A percentile compares a stretch with the other conserved stretches of the same genome.
Evolutionary conservation across 2,888 invertebrate genomes (phyloP).

Genomic region (Epistrophe grossulariae): DNA sequence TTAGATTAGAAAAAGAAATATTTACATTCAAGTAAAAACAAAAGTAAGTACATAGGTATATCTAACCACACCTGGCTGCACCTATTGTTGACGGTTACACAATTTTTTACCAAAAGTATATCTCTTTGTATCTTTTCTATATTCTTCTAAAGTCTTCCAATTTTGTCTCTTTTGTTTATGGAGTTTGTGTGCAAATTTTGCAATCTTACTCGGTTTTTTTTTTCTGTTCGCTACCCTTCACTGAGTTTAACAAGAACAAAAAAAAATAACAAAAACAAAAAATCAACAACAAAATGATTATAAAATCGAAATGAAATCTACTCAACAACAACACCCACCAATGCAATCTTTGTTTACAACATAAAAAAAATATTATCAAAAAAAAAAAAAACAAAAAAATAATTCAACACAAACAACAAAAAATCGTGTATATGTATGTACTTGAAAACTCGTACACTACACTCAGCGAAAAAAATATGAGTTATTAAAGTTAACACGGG

Average conservation of each 20-base stretch:
- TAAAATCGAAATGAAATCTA: constrained; percentile 49
- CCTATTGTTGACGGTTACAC: constrained; percentile 51
- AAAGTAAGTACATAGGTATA: neutral
- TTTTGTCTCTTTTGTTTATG: constrained; percentile 65
- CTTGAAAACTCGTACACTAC: neutral
- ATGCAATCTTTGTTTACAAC: constrained; percentile 47
- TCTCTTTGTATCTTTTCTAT: neutral
- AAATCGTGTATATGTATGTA: neutral
- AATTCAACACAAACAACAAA: constrained; percentile 16
- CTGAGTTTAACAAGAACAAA: constrained; percentile 44
- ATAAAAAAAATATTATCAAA: constrained; percentile 35
- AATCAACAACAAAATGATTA: constrained; percentile 47
- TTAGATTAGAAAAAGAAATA: constrained; percentile 9
- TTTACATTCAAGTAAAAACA: constrained; percentile 42
- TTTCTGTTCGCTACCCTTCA: constrained; percentile 54
- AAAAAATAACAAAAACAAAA: neutral
- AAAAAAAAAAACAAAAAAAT: constrained; percentile 68
- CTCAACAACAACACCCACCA: constrained; percentile 40
- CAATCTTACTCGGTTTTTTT: constrained; percentile 42
- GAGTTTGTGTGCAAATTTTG: constrained; percentile 37
- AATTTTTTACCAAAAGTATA: neutral
- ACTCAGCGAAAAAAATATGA: constrained; percentile 1
- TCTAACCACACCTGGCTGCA: constrained; percentile 66
- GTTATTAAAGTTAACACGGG: neutral
- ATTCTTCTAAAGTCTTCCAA: constrained; percentile 28